Conservation (phyloP, 2,113 vertebrate species). For the Xyliphius kryptos region DNA sequence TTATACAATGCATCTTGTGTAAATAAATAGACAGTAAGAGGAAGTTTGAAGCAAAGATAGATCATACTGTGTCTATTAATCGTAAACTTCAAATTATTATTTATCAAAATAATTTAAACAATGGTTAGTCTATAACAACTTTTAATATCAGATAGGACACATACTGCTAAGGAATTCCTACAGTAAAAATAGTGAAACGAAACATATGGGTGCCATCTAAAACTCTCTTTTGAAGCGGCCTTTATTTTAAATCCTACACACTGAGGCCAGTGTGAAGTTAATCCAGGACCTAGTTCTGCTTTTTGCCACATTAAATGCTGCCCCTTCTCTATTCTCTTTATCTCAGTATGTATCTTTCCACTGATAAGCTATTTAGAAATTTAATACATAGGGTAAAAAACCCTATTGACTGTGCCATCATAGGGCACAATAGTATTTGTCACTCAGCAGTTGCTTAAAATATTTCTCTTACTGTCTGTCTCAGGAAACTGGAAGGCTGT, state of each 20-base stretch:
- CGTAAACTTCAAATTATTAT: not conserved
- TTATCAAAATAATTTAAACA: not conserved
- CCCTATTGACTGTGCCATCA: slow-evolving; percentile 18
- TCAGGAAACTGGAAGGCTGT: slow-evolving; percentile 7
- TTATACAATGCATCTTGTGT: not conserved
- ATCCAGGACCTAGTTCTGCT: slow-evolving; percentile 34
- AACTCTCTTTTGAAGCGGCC: slow-evolving; percentile 37
- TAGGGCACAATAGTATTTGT: slow-evolving; percentile 29
- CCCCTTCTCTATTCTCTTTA: slow-evolving; percentile 17
- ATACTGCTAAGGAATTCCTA: slow-evolving; percentile 37
- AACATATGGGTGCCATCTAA: slow-evolving; percentile 16
- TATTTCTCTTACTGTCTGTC: slow-evolving; percentile 16
- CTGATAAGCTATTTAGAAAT: slow-evolving; percentile 34
- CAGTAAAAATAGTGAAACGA: slow-evolving; percentile 26
- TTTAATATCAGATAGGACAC: not conserved
- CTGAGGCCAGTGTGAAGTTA: slow-evolving; percentile 30
- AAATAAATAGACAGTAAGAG: not conserved
- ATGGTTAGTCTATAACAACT: slow-evolving; percentile 6
- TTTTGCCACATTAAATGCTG: slow-evolving; percentile 24
- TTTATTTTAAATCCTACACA: slow-evolving; percentile 36
- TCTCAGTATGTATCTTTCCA: slow-evolving; percentile 31
- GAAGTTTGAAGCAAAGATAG: no score
- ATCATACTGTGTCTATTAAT: not conserved
- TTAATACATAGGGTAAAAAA: slow-evolving; percentile 25
- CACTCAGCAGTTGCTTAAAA: slow-evolving; percentile 25